phyloP scores from a whole-genome alignment of 2,113 vertebrate species.

The cat (Felis catus) region F.catus_Fca126_mat1.0 CM031413.1:88848001-88848500 shows the following conservation, averaged over 20 bases:
- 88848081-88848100: conserved; percentile 1
- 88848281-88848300: not conserved
- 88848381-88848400: not conserved
- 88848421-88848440: not conserved
- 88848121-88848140: not conserved
- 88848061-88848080: not conserved
- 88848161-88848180: not conserved
- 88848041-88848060: not conserved
- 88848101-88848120: not conserved
- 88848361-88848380: not conserved
- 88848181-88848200: not conserved
- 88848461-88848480: not conserved
- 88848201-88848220: not conserved
- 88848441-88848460: not conserved
- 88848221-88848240: not conserved
- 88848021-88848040: not conserved
- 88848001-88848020: not conserved
- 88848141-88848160: not conserved
- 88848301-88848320: not conserved
- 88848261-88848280: not conserved
- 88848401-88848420: not conserved
- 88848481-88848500: not conserved
- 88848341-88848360: not conserved
- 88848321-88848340: not conserved
- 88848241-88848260: not conserved